These are phyloP conservation scores for Goniozus legneri DNA, from an alignment of 1,140 invertebrate species.

Conservation along the genomic window DNA sequence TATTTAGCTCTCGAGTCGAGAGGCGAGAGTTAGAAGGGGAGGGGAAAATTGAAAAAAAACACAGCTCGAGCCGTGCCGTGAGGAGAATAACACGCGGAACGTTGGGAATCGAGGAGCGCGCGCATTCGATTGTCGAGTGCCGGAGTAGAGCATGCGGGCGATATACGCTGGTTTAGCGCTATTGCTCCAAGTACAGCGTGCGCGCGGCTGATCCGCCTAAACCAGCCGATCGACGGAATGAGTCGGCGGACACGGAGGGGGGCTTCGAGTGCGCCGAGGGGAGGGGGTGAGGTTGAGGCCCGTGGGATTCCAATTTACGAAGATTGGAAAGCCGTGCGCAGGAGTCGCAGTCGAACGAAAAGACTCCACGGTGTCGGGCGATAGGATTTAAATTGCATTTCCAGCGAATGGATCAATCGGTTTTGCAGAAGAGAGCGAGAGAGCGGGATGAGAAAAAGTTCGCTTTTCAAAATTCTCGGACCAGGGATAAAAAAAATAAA, in stretches of 20 bases:
- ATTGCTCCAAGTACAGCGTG: conserved; percentile 2
- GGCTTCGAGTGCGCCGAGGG: conserved; percentile 4
- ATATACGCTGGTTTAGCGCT: too few species aligned
- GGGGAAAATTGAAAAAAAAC: too few species aligned
- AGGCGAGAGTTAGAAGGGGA: too few species aligned
- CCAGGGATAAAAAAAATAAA: too few species aligned
- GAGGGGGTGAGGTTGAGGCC: not conserved
- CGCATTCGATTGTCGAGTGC: too few species aligned
- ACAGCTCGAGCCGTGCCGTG: too few species aligned
- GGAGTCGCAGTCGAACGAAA: not conserved
- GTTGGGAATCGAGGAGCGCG: too few species aligned
- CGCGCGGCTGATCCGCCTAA: conserved; percentile 7
- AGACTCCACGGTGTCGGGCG: not conserved
- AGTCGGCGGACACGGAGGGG: not conserved
- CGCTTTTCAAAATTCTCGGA: conserved; percentile 14
- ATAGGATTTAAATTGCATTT: conserved; percentile 25
- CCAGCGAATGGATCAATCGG: conserved; percentile 10
- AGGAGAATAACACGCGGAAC: too few species aligned
- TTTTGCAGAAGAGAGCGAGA: not conserved
- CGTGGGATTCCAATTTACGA: conserved; percentile 20
- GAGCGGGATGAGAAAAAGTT: conserved; percentile 21
- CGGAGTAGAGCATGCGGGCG: too few species aligned
- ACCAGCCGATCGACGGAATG: conserved; percentile 1
- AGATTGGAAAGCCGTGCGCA: conserved; percentile 20
- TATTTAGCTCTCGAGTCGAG: too few species aligned